These are phyloP conservation scores for Falco cherrug DNA, from an alignment of 2,797 vertebrate genomes.

Conservation along the genomic window DNA sequence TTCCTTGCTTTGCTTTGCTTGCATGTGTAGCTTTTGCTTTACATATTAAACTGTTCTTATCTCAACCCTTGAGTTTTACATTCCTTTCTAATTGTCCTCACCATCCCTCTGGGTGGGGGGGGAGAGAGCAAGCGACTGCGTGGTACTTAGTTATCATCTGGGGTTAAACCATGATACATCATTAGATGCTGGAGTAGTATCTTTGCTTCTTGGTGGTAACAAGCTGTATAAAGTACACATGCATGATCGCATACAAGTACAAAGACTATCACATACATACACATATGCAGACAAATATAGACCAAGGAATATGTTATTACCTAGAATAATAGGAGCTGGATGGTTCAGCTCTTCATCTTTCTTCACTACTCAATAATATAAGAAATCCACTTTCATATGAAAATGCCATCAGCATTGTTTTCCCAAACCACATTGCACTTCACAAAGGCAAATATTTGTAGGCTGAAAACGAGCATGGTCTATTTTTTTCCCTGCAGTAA, in stretches of 20 bases:
- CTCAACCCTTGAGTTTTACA: no score
- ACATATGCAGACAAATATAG: not conserved
- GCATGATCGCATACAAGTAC: not conserved
- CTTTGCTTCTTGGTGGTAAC: not conserved
- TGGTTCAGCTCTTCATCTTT: not conserved
- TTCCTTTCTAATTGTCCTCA: no score
- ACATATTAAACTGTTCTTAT: no score
- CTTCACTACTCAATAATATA: not conserved
- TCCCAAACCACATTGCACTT: not conserved
- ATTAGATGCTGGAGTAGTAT: not conserved
- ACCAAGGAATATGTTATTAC: not conserved
- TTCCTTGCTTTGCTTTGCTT: no score
- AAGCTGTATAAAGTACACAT: not conserved
- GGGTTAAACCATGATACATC: no score
- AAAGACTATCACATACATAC: not conserved
- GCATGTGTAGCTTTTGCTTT: no score
- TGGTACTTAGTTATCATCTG: no score
- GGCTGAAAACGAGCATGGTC: not conserved
- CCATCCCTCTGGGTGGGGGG: no score
- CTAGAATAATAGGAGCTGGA: not conserved
- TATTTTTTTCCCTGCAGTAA: slow-evolving; percentile 15
- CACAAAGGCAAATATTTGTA: slow-evolving; percentile 1
- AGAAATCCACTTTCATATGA: not conserved
- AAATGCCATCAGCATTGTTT: slow-evolving; percentile 7
- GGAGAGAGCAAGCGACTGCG: no score